These are phyloP conservation scores for Bruchidius siliquastri DNA, from an alignment of 2,888 invertebrate genomes.

Conservation along the genomic window DNA sequence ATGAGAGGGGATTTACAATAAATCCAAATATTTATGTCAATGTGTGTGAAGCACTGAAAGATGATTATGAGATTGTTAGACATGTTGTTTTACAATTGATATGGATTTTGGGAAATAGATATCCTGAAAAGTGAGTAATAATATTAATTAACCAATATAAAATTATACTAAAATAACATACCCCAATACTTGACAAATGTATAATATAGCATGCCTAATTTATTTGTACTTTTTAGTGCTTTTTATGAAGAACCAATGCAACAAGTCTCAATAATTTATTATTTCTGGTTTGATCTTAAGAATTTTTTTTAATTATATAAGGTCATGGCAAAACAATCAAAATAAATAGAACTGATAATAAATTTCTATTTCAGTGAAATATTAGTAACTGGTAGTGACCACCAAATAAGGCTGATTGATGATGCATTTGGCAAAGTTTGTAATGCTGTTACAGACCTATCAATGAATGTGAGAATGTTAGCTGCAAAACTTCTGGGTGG, in stretches of 20 bases:
- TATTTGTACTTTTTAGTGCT: too few species aligned
- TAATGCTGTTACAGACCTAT: conserved; percentile 86
- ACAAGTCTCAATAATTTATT: too few species aligned
- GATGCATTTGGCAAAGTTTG: conserved; percentile 96
- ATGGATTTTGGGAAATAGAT: conserved; percentile 78
- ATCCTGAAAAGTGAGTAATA: conserved; percentile 73
- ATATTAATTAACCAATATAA: neutral
- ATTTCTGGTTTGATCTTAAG: too few species aligned
- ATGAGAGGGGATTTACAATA: conserved; percentile 77
- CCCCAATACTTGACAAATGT: too few species aligned
- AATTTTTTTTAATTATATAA: too few species aligned
- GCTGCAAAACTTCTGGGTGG: conserved; percentile 83
- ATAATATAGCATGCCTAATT: too few species aligned
- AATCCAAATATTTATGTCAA: conserved; percentile 65
- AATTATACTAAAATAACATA: too few species aligned
- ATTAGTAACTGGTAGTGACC: conserved; percentile 67
- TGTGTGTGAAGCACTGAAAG: conserved; percentile 72
- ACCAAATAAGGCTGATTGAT: conserved; percentile 85
- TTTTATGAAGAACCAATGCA: too few species aligned
- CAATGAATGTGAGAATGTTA: conserved; percentile 79
- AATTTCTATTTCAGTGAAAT: conserved; percentile 54
- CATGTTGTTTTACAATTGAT: conserved; percentile 81
- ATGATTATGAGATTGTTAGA: conserved; percentile 92
- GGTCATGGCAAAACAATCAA: too few species aligned
- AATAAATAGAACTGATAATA: too few species aligned